These are phyloP conservation scores for Lepidurus packardi DNA, from an alignment of 1,140 invertebrate species.

Conservation along the genomic window DNA sequence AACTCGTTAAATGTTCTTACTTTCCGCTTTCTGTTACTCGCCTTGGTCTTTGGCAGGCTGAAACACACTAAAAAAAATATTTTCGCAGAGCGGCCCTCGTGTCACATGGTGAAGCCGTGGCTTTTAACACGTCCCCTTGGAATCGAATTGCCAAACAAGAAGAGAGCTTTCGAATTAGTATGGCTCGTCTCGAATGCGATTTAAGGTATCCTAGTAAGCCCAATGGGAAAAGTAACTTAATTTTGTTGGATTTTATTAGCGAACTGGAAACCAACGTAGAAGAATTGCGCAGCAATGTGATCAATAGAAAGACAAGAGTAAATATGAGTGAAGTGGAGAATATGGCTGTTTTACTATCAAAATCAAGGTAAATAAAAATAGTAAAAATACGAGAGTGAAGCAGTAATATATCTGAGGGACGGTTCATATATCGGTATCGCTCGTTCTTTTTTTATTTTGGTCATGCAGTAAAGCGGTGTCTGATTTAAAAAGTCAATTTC, in stretches of 20 bases:
- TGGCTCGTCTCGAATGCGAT: not conserved
- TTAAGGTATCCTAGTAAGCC: not conserved
- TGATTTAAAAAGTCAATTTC: conserved; percentile 86
- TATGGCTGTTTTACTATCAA: conserved; percentile 85
- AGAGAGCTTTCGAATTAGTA: conserved; percentile 15
- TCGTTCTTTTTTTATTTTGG: conserved; percentile 36
- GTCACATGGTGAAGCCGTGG: not conserved
- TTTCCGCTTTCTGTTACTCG: not conserved
- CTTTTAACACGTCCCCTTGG: not conserved
- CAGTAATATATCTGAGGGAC: not conserved
- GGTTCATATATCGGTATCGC: conserved; percentile 32
- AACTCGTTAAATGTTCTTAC: not conserved
- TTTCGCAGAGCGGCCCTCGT: conserved; percentile 1
- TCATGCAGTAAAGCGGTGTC: conserved; percentile 81
- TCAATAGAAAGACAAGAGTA: conserved; percentile 86
- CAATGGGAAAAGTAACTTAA: not conserved
- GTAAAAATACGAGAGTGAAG: not conserved
- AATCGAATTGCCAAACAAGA: conserved; percentile 3
- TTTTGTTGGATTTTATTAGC: conserved; percentile 47
- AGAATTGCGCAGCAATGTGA: conserved; percentile 86
- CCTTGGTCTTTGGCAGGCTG: not conserved
- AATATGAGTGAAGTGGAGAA: conserved; percentile 95
- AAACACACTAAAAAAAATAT: not conserved
- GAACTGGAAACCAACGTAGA: conserved; percentile 92
- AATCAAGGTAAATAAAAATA: conserved; percentile 58